Conservation (phyloP, 2,797 vertebrate genomes). For the Etheostoma nigrum region DNA sequence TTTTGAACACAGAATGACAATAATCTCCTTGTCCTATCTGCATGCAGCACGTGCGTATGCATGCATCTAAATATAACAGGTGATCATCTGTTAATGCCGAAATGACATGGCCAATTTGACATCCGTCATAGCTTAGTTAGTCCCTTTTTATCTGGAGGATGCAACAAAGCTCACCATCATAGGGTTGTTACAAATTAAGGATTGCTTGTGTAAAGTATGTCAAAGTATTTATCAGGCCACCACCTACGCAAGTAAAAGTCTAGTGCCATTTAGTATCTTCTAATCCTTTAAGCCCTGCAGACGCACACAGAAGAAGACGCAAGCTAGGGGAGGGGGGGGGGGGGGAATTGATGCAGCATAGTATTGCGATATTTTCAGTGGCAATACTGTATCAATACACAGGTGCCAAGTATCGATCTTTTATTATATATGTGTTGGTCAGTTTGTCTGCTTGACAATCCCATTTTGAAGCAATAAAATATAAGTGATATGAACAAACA, state of each 20-base stretch:
- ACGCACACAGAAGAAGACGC: conserved; percentile 49
- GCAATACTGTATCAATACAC: too few species aligned
- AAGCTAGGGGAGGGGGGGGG: not conserved
- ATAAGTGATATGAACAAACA: too few species aligned
- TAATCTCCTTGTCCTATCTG: conserved; percentile 52
- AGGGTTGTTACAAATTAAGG: conserved; percentile 35
- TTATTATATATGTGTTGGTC: too few species aligned
- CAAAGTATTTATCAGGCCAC: conserved; percentile 42
- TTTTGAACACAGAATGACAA: conserved; percentile 23
- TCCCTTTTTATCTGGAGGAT: conserved; percentile 42
- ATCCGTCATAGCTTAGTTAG: conserved; percentile 60
- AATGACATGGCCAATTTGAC: conserved; percentile 41
- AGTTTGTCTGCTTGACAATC: too few species aligned
- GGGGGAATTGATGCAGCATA: too few species aligned
- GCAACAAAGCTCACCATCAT: conserved; percentile 34
- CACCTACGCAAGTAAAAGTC: conserved; percentile 70
- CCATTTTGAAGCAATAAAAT: too few species aligned
- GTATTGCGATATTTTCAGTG: too few species aligned
- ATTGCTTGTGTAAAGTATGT: conserved; percentile 17
- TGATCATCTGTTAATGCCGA: conserved; percentile 21
- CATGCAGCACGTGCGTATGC: conserved; percentile 51
- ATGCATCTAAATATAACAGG: conserved; percentile 51
- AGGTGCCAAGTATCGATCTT: too few species aligned
- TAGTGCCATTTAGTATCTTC: conserved; percentile 60
- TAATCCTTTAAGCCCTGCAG: conserved; percentile 74